Percentiles rank a stretch among this genome's conserved stretches.
phyloP scores from a whole-genome alignment of 2,888 invertebrate species.

The Ethmia dodecea region DNA sequence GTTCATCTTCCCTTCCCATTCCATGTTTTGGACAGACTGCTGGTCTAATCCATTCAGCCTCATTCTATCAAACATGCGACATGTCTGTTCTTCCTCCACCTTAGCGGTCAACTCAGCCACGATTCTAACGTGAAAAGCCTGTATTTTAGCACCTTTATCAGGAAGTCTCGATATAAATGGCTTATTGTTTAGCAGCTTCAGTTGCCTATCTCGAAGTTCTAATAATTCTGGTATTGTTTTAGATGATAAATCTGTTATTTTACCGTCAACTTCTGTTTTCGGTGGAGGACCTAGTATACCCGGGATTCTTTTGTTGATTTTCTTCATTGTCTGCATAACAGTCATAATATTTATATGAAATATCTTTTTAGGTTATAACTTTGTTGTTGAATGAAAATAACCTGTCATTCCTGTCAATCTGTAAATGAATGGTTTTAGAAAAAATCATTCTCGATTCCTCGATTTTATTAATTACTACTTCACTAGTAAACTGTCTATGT shows the following conservation, averaged over 20 bases:
- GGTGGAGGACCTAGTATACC: constrained; percentile 58
- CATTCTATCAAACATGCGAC: constrained; percentile 65
- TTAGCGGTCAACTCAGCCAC: constrained; percentile 60
- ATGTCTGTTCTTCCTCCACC: constrained; percentile 69
- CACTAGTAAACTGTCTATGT: too few relatives aligned
- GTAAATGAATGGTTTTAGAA: too few relatives aligned
- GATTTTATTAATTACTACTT: too few relatives aligned
- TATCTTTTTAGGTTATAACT: too few relatives aligned
- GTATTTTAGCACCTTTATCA: constrained; percentile 79
- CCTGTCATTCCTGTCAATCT: too few relatives aligned
- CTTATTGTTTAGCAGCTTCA: constrained; percentile 73
- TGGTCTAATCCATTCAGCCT: constrained; percentile 62
- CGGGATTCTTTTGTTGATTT: constrained; percentile 61
- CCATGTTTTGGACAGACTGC: constrained; percentile 69
- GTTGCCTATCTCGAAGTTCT: constrained; percentile 75
- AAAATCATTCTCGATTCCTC: too few relatives aligned
- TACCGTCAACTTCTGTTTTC: constrained; percentile 73
- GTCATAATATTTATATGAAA: constrained; percentile 17
- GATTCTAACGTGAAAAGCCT: constrained; percentile 63
- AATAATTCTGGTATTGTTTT: constrained; percentile 65
- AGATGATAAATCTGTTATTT: constrained; percentile 63
- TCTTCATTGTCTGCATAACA: constrained; percentile 38
- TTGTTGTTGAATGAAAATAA: too few relatives aligned
- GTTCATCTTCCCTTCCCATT: constrained; percentile 76
- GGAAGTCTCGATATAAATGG: constrained; percentile 70